Evolutionary conservation across 2,113 vertebrate species (phyloP).

Genomic region (Rhagologus leucostigma): DNA sequence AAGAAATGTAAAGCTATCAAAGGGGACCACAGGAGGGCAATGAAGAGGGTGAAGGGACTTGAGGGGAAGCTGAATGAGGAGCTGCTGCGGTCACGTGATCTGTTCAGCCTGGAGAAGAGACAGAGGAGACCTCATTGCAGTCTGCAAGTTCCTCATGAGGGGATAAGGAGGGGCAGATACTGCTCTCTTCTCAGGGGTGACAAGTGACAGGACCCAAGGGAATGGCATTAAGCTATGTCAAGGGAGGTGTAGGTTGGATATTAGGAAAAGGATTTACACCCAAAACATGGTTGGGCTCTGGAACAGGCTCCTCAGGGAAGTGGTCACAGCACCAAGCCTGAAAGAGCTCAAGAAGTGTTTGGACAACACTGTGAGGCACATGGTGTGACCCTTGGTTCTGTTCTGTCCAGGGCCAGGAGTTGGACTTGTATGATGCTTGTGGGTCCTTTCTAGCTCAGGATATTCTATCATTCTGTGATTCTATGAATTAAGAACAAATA

Average conservation of each 20-base stretch:
- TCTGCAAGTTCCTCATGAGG: not conserved
- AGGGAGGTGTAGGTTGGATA: not conserved
- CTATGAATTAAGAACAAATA: not conserved
- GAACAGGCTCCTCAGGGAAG: not conserved
- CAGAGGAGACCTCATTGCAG: not conserved
- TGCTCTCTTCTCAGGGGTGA: not conserved
- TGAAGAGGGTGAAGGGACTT: not conserved
- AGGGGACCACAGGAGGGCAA: not conserved
- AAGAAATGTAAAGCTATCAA: not conserved
- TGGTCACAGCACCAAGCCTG: not conserved
- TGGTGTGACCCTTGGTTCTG: not conserved
- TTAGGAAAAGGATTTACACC: not conserved
- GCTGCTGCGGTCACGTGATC: fast-evolving
- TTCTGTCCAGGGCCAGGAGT: not conserved
- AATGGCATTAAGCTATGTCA: not conserved
- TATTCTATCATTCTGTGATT: not conserved
- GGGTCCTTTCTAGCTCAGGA: not conserved
- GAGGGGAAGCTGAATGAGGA: not conserved
- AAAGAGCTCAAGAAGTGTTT: not conserved
- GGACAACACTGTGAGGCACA: not conserved
- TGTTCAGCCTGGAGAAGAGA: not conserved
- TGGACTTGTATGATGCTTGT: not conserved
- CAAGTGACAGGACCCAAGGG: not conserved
- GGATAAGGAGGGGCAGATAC: not conserved
- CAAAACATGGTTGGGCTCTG: fast-evolving